Evolutionary conservation across 2,888 invertebrate genomes (phyloP), one percentile per base, ranked within the genome.

Genomic region (Fragum sueziense): DNA sequence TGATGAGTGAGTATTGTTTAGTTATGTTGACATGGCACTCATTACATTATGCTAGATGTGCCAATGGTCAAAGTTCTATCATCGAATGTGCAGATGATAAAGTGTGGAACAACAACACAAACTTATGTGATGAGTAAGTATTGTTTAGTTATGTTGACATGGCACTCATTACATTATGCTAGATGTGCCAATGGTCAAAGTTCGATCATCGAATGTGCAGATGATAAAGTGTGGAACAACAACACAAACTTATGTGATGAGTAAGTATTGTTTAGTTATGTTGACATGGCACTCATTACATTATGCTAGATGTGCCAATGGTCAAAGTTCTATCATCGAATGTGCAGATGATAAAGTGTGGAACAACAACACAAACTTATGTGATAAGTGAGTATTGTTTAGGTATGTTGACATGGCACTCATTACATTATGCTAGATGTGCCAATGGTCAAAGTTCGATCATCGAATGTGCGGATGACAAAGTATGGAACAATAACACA

Each of bases 391-490:
- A 83, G 86, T 84, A 29, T 11, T 22, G 25, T 17, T 54, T n/a
- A n/a, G n/a, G n/a, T n/a, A n/a, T n/a, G n/a, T n/a, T n/a, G n/a
- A n/a, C n/a, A n/a, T n/a, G n/a, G n/a, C n/a, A n/a, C n/a, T n/a
- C n/a, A n/a, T n/a, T n/a, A n/a, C n/a, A n/a, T n/a, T 90, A 84
- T 73, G 84, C 87, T 9, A 59, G 79, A 33, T 90, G 90, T 65
- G 57, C 74, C 0, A 77, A 79, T 9, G 86, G 85, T 0, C 51
- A 68, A 9, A 80, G 80, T 51, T 59, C 54, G 0, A 85, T 86
- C 59, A 80, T 86, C 0, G 87, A 88, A 71, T 90, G 90, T 57
- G 57, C 71, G 6, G 68, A 65, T 25, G 80, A 85, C 3, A 77
- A 79, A 33, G 88, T 85, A 22, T 90, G 84, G 76, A 87, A 88